Evolutionary conservation across 1,140 invertebrate genomes (phyloP), one percentile per base, ranked within the genome.

Genomic region (Potamilus streckersoni): DNA sequence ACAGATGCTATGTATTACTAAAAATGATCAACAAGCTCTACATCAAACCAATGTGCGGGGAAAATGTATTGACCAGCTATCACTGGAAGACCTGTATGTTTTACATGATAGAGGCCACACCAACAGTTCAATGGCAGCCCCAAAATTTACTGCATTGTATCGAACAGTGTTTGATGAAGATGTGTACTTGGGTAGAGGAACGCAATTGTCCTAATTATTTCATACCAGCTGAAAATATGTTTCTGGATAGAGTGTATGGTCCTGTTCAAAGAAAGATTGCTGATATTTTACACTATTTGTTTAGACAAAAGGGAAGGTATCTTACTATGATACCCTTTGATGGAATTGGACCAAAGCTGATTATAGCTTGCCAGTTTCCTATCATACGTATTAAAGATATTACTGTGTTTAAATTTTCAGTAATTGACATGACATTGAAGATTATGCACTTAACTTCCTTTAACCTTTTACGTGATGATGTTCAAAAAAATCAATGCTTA

Each of bases 1-100:
- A 68, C 61, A 74, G 62, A 61, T 74, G 73, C 20, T 74, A 74
- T n/a, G 38, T 74, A 8, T 38, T 60, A 14, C 56, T 74, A 11
- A 74, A 74, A 59, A 59, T 74, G 58, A 49, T 74, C 4, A 74
- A 74, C 59, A 58, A 67, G 31, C 49, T 27, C 56, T 38, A 58
- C n/a, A 55, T 73, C 55, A 69, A 60, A 20, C 57, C 65, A 31
- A 58, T 31, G 8, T 57, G 69, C 19, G 58, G 49, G 4, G 38
- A 49, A 6, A 49, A 49, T 49, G 38, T 49, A 8, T n/a, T 62
- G n/a, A 66, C 61, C 15, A 66, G 62, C 12, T 71, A 62, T 19
- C 69, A 71, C 59, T 61, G 58, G 13, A 71, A 71, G 55, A 71
- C 69, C 17, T 17, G 31, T 49, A 38, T 71, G 60, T 71, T 71